A percentile compares a stretch with the other conserved stretches of the same genome.
phyloP scores from a whole-genome alignment of 2,888 invertebrate genomes.

The Calameuta filiformis region DNA sequence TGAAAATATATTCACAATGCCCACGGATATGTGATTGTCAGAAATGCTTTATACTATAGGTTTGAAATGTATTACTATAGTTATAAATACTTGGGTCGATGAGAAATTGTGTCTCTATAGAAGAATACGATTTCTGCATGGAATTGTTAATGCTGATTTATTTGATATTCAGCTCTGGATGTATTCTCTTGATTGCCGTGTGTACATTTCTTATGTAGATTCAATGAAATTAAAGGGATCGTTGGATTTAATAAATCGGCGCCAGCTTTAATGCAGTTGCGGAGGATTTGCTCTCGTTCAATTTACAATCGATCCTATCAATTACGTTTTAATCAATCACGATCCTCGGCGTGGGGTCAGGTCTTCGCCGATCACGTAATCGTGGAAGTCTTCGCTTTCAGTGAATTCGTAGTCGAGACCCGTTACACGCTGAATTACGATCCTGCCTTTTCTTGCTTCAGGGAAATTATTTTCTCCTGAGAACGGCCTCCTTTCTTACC shows the following conservation, averaged over 20 bases:
- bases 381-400: background rate
- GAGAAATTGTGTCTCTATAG: background rate
- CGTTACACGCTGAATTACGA: background rate
- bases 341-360: background rate
- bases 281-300: background rate
- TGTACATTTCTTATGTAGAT: background rate
- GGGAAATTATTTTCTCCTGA: background rate
- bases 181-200: background rate
- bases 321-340: conserved; percentile 2
- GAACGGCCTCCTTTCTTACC: background rate
- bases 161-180: background rate
- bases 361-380: background rate
- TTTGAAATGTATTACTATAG: background rate
- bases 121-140: background rate
- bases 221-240: background rate
- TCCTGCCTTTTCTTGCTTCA: background rate
- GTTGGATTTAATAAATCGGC: background rate
- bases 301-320: conserved; percentile 1
- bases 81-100: background rate
- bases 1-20: background rate
- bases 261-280: background rate
- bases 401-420: background rate
- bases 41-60: background rate
- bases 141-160: background rate
- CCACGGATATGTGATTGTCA: background rate